Evolutionary conservation across 2,797 vertebrate species (phyloP).

Genomic region (Acanthiza pusilla): DNA sequence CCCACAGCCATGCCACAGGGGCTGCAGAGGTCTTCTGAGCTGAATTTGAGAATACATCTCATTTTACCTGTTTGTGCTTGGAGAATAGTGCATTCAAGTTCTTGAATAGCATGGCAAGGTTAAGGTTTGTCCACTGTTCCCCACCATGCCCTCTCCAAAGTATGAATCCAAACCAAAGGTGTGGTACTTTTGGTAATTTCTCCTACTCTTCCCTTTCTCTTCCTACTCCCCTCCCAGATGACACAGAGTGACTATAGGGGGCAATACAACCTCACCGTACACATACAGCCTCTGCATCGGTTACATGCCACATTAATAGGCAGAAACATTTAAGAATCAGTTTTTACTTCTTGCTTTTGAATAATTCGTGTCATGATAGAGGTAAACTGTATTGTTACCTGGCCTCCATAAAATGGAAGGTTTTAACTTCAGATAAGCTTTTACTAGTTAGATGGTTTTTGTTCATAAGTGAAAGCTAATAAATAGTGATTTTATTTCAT

Average conservation of each 20-base stretch:
- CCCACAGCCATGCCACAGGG: not conserved
- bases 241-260: conserved; percentile 72
- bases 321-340: conserved; percentile 1
- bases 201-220: not conserved
- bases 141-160: not conserved
- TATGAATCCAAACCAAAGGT: not conserved
- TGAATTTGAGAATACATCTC: not conserved
- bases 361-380: not conserved
- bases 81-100: not conserved
- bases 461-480: conserved; percentile 24
- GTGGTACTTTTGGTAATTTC: not conserved
- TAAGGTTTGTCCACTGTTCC: not conserved
- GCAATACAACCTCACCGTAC: conserved; percentile 71
- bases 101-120: not conserved
- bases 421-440: not conserved
- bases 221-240: conserved; percentile 10
- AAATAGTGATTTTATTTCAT: conserved; percentile 32
- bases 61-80: not conserved
- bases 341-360: conserved; percentile 43
- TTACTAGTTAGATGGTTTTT: not conserved
- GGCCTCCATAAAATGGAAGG: not conserved
- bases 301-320: not conserved
- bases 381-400: not conserved
- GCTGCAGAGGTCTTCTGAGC: not conserved
- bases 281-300: not conserved